These are phyloP conservation scores for Dasyprocta punctata DNA, from an alignment of 2,113 vertebrate species.

Conservation along the genomic window DNA sequence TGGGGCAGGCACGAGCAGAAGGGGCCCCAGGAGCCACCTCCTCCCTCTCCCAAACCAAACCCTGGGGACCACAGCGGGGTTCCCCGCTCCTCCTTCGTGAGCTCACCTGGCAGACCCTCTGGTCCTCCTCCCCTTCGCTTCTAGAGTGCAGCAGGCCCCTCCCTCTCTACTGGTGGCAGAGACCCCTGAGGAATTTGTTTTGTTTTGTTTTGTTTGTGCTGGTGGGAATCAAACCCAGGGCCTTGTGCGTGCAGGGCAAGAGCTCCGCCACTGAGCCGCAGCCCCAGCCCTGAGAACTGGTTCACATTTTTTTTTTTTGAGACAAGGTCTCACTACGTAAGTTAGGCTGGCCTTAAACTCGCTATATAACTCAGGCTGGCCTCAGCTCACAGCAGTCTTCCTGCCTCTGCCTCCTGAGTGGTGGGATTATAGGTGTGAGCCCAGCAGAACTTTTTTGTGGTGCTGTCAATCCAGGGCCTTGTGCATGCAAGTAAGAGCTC, in stretches of 20 bases:
- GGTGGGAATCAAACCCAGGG: not conserved
- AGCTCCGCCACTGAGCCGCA: not conserved
- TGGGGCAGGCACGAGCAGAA: not conserved
- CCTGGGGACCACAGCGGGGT: not conserved
- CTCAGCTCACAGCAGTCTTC: no score
- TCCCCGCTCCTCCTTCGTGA: fast-evolving
- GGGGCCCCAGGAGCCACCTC: not conserved
- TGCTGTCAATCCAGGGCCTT: not conserved
- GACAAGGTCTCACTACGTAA: no score
- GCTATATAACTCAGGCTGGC: no score
- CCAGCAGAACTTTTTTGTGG: no score
- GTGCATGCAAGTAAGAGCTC: not conserved
- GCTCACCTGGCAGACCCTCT: not conserved
- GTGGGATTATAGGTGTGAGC: no score
- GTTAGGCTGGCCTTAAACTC: no score
- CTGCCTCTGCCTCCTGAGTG: no score
- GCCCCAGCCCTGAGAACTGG: no score
- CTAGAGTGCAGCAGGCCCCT: not conserved
- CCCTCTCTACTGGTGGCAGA: not conserved
- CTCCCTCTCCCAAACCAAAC: not conserved
- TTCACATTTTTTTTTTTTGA: no score
- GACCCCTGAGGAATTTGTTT: no score
- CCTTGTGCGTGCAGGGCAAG: not conserved
- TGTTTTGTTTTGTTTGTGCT: not conserved
- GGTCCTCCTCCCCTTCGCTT: not conserved